Base-by-base conservation (phyloP, 35 echinoderm and acorn worm species). In the Apostichopus parvimensis region DNA sequence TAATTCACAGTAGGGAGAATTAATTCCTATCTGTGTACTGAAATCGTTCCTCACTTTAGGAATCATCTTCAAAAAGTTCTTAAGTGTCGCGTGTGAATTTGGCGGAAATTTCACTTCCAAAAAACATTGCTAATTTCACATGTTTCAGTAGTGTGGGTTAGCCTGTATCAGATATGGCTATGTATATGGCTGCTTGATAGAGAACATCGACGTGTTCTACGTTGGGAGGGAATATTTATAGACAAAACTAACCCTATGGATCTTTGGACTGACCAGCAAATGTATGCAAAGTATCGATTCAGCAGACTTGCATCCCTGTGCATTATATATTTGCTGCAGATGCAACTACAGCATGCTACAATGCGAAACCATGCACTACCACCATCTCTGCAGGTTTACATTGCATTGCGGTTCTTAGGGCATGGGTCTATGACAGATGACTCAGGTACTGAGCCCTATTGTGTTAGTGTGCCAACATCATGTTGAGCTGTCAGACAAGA, bases 221-320 rank as follows among this genome's bases (percentile, higher is more conserved):
- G 45, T 13, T 4, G n/a, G 28, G 9, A 71, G 13, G 15, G 87
- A 45, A 89, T 89, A 65, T 89, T 89, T 26, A 62, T 6, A 20
- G 87, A 89, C 73, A 57, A 60, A 5, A 66, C 57, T 18, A 89
- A 89, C 87, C 87, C 87, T 4, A 12, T 89, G 9, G 87, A 89
- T 89, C 9, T 89, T 45, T 89, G 65, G 0, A 72, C 9, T 71
- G 87, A 89, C 21, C 17, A 62, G 6, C 7, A 77, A 62, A 90
- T 90, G 87, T 73, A n/a, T 73, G 24, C 57, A 26, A 90, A 90
- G 87, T 90, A 90, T n/a, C 13, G 87, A 28, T 28, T 28, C 1
- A 28, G 26, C 26, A 28, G 26, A 28, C 26, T 28, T 28, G 26
- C 26, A 28, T 10, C 23, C 77, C 77, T 79, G 8, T 9, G 8